phyloP scores from a whole-genome alignment of 2,113 vertebrate species.

The Cacatua alba region DNA sequence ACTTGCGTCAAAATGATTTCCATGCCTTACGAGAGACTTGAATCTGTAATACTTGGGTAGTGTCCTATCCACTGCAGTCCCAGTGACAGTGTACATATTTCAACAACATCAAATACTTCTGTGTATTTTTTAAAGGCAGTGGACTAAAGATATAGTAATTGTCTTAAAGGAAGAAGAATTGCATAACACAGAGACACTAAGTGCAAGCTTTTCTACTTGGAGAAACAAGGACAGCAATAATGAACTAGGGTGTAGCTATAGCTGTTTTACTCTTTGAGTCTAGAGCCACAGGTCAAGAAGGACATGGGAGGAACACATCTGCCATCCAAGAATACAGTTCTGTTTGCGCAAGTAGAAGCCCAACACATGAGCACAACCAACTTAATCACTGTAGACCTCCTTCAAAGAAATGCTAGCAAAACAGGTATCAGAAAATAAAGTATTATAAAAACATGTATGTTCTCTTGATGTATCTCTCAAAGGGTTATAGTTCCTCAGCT shows the following conservation, averaged over 20 bases:
- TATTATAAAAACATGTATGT: neutral
- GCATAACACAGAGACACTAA: neutral
- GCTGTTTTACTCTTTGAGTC: neutral
- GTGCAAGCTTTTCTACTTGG: neutral
- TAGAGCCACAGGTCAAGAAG: neutral
- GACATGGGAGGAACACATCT: neutral
- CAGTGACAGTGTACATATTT: neutral
- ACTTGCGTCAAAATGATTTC: neutral
- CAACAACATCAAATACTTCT: neutral
- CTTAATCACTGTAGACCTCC: neutral
- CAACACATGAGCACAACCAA: neutral
- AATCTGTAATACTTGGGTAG: neutral
- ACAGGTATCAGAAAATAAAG: neutral
- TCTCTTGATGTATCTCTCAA: neutral
- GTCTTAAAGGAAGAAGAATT: neutral
- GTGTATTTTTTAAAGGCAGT: neutral
- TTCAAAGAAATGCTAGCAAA: neutral
- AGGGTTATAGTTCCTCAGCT: neutral
- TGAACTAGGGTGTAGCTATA: neutral
- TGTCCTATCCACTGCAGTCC: neutral
- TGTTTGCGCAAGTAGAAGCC: neutral
- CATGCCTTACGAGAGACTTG: neutral
- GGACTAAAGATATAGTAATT: neutral
- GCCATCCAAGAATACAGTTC: neutral
- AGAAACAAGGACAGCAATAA: neutral